A percentile compares a stretch with the other conserved stretches of the same genome.
Evolutionary conservation across 37 sponge, comb jelly and placozoan species (phyloP).

Genomic region (Crambe crambe): DNA sequence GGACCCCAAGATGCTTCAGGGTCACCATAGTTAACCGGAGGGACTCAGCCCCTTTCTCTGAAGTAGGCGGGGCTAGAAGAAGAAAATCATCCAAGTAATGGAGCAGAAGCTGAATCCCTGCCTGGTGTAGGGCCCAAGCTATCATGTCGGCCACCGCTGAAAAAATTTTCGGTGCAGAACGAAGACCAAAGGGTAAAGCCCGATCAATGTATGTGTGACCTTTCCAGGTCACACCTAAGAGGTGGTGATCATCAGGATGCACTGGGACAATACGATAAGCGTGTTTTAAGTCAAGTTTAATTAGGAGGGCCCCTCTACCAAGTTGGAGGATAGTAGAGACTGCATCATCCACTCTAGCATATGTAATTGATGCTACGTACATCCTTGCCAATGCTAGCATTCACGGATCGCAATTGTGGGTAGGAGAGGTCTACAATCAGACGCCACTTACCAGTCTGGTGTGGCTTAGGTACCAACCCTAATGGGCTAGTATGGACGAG

Average conservation of each 20-base stretch:
- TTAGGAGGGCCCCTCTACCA: not conserved
- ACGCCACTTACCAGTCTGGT: no score
- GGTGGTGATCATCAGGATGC: not conserved
- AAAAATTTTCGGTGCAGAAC: not conserved
- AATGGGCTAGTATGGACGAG: no score
- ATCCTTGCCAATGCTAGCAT: no score
- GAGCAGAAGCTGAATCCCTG: not conserved
- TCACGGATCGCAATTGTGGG: no score
- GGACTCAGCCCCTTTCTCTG: no score
- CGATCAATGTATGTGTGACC: not conserved
- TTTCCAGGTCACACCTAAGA: not conserved
- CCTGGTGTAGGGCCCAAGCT: not conserved
- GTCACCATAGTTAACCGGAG: no score
- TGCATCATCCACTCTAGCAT: not conserved
- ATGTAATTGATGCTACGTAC: not conserved
- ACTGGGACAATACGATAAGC: not conserved
- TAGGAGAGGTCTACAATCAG: no score
- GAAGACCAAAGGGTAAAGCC: not conserved
- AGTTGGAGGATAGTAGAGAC: not conserved
- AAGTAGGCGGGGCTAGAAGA: no score
- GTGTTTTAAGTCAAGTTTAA: not conserved
- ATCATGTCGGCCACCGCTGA: not conserved
- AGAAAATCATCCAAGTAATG: not conserved
- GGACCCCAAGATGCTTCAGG: not conserved
- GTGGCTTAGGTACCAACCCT: no score